Base-by-base conservation (phyloP, 2,113 vertebrate species). In the Poeciliopsis turrubarensis region DNA sequence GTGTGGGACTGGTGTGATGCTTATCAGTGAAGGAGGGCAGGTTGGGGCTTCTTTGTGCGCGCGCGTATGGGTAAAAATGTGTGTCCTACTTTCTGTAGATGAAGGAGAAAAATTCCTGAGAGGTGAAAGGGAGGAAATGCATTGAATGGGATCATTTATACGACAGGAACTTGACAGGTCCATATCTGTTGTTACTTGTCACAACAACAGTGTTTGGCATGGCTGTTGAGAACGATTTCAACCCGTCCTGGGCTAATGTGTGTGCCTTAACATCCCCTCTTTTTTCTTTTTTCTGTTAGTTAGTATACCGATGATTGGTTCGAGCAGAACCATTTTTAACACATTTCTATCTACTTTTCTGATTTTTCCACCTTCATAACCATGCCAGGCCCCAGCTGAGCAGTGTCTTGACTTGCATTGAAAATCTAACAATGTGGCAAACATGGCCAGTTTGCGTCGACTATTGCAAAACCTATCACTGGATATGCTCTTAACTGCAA, bases 1-100 rank as follows among this genome's bases (percentile, higher is more conserved):
- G 54, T 26, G 29, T 61, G n/a, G 85, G 72, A 66, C 60, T 32
- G 72, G 15, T 12, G n/a, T 60, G 83, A 81, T 87, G 71, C 47
- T 71, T 84, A 82, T 87, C 70, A 30, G 44, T 63, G 69, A 57
- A 68, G 64, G 70, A 72, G 41, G 65, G 84, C 84, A 87, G 74
- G 91, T 82, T 62, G 51, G 34, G 75, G 66, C 89, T 79, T 27
- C 84, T 68, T 66, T 39, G 34, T 65, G 68, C 72, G 51, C 72
- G 51, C 26, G 65, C 68, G 70, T 60, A 60, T 44, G 62, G 30
- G 77, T 64, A 70, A 32, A 81, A 84, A 75, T 0, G 0, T 17
- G 26, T n/a, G 32, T 65, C 72, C 68, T 70, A 71, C 79, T 76
- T 60, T 22, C 31, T 11, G 9, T 79, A 14, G 66, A 7, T 54